Base-by-base conservation (phyloP, 2,113 vertebrate species). In the Typhlomys cinereus region DNA sequence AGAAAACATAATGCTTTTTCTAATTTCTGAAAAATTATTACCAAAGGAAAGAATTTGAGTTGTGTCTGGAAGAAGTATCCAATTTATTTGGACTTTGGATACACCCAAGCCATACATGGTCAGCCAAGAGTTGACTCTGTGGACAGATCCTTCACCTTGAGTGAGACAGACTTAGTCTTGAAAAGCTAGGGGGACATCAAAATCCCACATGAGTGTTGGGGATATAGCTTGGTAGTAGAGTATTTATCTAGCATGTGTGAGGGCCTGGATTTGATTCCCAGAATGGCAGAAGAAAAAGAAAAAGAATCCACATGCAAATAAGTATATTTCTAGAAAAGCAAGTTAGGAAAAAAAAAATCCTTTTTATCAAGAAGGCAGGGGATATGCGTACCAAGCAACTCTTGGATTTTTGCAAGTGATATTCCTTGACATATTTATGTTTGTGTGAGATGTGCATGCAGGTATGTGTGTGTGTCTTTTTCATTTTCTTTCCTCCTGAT, bases 71-170 rank as follows among this genome's bases (percentile, higher is more conserved):
- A 95, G 76, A 89, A 91, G 66, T 89, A 96, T 96, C 87, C 96
- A 91, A 89, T 92, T 96, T 96, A 91, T 93, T 95, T 96, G 93
- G 94, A 89, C 91, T 96, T 95, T 90, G 91, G 95, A 92, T 96
- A 94, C 95, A 94, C 86, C 94, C 73, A 74, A 90, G 67, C 76
- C 59, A 62, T 81, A 82, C 74, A 88, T 92, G 64, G 80, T 96
- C 92, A 92, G 92, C 91, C 92, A 87, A 82, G 73, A 96, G 73
- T 87, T 78, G 85, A 89, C 69, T 95, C 46, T 82, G 85, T 66
- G 87, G 80, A 46, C 84, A 21, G 84, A 82, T 92, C 50, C 64
- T 62, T 20, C 46, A 41, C 20, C 52, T 61, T 48, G 59, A 46
- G 67, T 36, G 52, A 74, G 57, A 9, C 64, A 70, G 66, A 81